These are phyloP conservation scores for Autographa pulchrina DNA, from an alignment of 2,888 invertebrate species.

Conservation along the genomic window DNA sequence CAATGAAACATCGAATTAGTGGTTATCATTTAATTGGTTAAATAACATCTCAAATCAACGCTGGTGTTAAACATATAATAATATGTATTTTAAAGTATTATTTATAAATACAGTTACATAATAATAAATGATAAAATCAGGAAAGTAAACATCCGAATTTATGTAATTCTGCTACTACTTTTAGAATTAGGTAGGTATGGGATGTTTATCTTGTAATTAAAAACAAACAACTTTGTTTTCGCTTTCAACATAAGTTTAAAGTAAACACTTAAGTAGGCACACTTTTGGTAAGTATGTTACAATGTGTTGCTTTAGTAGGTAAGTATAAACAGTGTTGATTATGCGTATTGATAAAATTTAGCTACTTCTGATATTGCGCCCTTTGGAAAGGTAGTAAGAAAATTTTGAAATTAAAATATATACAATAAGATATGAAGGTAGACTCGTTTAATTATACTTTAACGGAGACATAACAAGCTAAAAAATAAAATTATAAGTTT, in stretches of 20 bases:
- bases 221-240: background rate
- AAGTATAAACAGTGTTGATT: background rate
- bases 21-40: too few relatives aligned
- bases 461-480: too few relatives aligned
- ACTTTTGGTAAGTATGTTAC: constrained; percentile 1
- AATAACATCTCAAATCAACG: too few relatives aligned
- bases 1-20: constrained; percentile 3
- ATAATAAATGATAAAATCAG: too few relatives aligned
- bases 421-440: background rate
- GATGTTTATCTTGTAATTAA: background rate
- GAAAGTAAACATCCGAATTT: background rate
- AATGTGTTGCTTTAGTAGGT: background rate
- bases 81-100: too few relatives aligned
- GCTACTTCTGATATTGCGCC: background rate
- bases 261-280: constrained; percentile 3
- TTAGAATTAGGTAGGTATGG: background rate
- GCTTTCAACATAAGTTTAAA: background rate
- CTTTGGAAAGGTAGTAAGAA: background rate
- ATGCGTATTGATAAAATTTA: background rate
- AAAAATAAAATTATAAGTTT: too few relatives aligned
- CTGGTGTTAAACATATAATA: too few relatives aligned
- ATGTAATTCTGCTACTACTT: too few relatives aligned
- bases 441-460: too few relatives aligned
- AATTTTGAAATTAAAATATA: background rate
- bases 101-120: too few relatives aligned